These are phyloP conservation scores for Lottia scabra DNA, from an alignment of 2,888 invertebrate species.

Conservation along the genomic window DNA sequence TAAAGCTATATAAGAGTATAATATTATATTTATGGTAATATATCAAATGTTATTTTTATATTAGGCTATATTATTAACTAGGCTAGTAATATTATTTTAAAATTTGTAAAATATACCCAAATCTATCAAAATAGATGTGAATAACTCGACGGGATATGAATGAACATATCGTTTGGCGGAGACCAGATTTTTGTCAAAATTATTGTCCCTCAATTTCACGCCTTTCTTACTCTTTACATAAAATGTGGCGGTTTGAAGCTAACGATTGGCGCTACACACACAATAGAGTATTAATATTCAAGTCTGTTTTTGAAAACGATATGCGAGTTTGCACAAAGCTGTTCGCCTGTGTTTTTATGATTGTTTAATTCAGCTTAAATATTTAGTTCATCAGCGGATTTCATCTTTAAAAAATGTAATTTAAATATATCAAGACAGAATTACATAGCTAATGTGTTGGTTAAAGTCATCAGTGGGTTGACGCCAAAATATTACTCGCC, in stretches of 20 bases:
- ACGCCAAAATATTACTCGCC: too few relatives aligned
- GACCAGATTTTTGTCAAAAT: not conserved
- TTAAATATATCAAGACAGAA: too few relatives aligned
- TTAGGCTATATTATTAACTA: too few relatives aligned
- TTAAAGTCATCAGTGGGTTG: too few relatives aligned
- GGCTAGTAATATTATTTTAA: not conserved
- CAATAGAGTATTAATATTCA: not conserved
- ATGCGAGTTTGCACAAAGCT: not conserved
- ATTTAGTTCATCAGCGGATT: too few relatives aligned
- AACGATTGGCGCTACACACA: not conserved
- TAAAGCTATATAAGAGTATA: too few relatives aligned
- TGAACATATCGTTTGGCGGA: too few relatives aligned
- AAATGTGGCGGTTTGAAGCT: not conserved
- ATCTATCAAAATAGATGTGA: not conserved
- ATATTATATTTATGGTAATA: too few relatives aligned
- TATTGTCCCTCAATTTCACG: not conserved
- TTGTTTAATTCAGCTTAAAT: not conserved
- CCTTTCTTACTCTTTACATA: not conserved
- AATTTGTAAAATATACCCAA: not conserved
- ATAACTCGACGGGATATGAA: not conserved
- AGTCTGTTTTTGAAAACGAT: not conserved
- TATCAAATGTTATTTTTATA: too few relatives aligned
- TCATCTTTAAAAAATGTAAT: too few relatives aligned
- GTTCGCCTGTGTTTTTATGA: not conserved
- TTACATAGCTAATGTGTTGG: too few relatives aligned